These are phyloP conservation scores for Ophthalmolycus amberensis DNA, from an alignment of 2,113 vertebrate species.

Conservation along the genomic window DNA sequence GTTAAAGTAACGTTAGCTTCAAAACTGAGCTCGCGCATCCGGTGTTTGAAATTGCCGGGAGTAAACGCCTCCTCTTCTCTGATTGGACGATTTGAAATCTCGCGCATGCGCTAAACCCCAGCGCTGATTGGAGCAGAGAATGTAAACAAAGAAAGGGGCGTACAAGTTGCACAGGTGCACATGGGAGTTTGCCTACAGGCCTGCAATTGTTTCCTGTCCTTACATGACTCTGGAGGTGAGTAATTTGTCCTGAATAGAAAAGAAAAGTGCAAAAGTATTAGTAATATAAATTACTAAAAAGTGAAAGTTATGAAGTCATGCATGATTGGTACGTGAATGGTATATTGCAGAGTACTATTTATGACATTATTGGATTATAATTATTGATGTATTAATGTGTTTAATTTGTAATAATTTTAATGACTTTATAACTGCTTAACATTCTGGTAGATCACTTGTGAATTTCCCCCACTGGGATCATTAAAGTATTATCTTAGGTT, in stretches of 20 bases:
- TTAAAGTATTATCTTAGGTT: no score
- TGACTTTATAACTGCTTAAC: background rate
- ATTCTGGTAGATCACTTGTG: no score
- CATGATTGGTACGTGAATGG: no score
- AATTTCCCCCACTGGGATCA: no score
- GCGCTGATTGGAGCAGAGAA: no score
- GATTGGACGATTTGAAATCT: slow-evolving; percentile 69
- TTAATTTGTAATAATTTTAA: background rate
- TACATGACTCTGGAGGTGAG: background rate
- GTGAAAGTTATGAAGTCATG: background rate
- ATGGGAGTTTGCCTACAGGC: background rate
- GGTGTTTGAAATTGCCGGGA: slow-evolving; percentile 65
- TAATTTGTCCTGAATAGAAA: no score
- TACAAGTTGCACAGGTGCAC: background rate
- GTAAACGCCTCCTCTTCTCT: background rate
- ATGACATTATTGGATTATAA: background rate
- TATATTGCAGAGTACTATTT: background rate
- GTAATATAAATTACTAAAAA: background rate
- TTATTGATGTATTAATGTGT: background rate
- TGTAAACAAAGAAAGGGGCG: background rate
- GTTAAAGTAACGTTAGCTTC: background rate
- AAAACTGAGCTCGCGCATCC: background rate
- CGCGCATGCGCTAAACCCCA: background rate
- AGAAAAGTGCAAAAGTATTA: no score
- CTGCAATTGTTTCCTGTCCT: background rate